Percentiles rank a stretch among this genome's conserved stretches.
Conservation (phyloP, 2,113 vertebrate genomes). For the Chaetodon auriga region DNA sequence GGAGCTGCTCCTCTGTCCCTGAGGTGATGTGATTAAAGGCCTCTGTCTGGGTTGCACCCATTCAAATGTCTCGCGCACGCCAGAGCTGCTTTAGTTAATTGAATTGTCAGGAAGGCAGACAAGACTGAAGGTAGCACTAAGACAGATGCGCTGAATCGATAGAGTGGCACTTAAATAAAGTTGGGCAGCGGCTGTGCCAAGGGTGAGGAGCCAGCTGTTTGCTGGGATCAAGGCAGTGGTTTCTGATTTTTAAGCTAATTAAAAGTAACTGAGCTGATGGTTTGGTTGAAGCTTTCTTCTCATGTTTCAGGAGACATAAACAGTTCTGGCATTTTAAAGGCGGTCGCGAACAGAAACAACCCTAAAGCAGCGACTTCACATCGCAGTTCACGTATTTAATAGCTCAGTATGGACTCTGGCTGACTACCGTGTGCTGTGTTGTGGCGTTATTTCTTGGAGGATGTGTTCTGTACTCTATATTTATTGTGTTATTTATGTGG, state of each 20-base stretch:
- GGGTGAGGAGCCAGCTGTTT: background rate
- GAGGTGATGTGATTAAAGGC: constrained; percentile 74
- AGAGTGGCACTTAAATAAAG: constrained; percentile 58
- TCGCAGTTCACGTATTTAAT: background rate
- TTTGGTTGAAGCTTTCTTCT: background rate
- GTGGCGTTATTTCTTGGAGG: background rate
- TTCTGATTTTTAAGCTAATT: constrained; percentile 5
- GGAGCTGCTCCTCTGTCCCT: constrained; percentile 45
- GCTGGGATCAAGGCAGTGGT: background rate
- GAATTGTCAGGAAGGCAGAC: constrained; percentile 66
- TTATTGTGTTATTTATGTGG: background rate
- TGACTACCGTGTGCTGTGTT: background rate
- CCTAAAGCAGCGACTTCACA: background rate
- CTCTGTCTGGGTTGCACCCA: constrained; percentile 53
- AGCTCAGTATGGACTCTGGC: background rate
- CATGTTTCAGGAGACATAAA: background rate
- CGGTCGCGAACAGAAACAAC: background rate
- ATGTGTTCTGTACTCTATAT: background rate
- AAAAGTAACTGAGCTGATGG: background rate
- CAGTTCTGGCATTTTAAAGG: background rate
- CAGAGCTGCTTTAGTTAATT: constrained; percentile 69
- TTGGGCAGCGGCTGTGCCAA: background rate
- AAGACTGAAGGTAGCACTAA: constrained; percentile 46
- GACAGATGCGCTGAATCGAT: constrained; percentile 55
- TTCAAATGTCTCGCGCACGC: constrained; percentile 60